Conservation (phyloP, 2,113 vertebrate species). For the Jacana jacana region DNA sequence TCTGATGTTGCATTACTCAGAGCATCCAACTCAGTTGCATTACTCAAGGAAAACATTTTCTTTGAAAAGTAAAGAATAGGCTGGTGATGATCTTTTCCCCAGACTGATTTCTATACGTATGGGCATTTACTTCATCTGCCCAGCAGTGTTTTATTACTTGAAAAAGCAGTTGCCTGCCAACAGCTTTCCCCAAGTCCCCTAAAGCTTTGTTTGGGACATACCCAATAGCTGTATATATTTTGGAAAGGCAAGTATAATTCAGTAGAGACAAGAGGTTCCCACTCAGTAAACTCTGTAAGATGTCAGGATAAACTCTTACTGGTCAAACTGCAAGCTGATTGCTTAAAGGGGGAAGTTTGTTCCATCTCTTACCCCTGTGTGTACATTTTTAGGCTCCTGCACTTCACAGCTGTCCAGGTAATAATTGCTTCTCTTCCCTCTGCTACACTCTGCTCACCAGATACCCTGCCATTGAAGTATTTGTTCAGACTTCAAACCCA, state of each 20-base stretch:
- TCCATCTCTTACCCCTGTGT: background rate
- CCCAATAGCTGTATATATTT: background rate
- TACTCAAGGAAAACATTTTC: background rate
- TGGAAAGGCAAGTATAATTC: background rate
- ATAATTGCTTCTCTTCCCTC: background rate
- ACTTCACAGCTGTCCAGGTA: background rate
- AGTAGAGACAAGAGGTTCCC: background rate
- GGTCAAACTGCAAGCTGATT: background rate
- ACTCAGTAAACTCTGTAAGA: background rate
- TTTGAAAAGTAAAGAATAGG: background rate
- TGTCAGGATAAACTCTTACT: background rate
- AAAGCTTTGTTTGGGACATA: background rate
- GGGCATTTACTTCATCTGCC: background rate
- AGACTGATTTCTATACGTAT: background rate
- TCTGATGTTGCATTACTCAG: background rate
- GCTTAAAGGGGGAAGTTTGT: background rate
- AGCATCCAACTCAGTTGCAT: too few species aligned
- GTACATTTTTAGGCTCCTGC: background rate
- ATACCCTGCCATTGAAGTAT: background rate
- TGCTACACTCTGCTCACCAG: background rate
- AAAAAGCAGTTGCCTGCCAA: background rate
- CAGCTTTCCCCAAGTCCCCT: background rate
- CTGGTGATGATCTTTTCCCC: background rate
- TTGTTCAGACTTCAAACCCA: background rate
- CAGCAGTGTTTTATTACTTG: background rate